Percentiles rank a stretch among this genome's conserved stretches.
These are phyloP conservation scores for Epizoanthus fatuus DNA, from an alignment of 92 coral and sea anemone genomes.

Conservation along the genomic window DNA sequence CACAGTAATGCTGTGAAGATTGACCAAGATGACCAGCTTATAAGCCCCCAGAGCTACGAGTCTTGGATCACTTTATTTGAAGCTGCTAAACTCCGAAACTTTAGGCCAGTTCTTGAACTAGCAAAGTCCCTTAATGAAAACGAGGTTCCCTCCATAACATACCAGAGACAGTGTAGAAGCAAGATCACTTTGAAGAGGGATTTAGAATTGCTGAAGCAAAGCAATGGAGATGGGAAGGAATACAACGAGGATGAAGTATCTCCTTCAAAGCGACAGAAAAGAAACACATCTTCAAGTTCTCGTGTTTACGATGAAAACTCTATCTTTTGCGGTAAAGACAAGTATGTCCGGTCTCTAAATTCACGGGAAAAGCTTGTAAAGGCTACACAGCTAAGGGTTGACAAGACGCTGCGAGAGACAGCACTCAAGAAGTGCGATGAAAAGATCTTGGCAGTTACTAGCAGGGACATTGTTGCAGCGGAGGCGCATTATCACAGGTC, in stretches of 20 bases:
- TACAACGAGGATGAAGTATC: slow-evolving; percentile 36
- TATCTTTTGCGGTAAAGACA: neutral
- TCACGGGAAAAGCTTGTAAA: neutral
- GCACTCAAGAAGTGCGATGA: slow-evolving; percentile 46
- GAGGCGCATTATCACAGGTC: slow-evolving; percentile 19
- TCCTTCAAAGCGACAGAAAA: slow-evolving; percentile 4
- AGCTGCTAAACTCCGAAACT: slow-evolving; percentile 1
- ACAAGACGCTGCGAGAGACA: slow-evolving; percentile 31
- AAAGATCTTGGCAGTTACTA: neutral
- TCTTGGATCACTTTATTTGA: slow-evolving; percentile 56
- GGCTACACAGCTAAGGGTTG: slow-evolving; percentile 24
- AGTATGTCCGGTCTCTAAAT: neutral
- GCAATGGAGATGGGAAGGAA: neutral
- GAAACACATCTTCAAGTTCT: slow-evolving; percentile 16
- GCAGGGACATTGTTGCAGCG: slow-evolving; percentile 52
- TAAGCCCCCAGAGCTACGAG: slow-evolving; percentile 51
- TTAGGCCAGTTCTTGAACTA: slow-evolving; percentile 33
- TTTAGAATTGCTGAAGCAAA: slow-evolving; percentile 5
- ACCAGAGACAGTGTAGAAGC: slow-evolving; percentile 61
- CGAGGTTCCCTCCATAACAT: slow-evolving; percentile 14
- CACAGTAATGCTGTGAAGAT: slow-evolving; percentile 16
- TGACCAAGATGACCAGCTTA: slow-evolving; percentile 40
- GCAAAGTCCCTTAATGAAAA: neutral
- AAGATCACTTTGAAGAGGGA: slow-evolving; percentile 57
- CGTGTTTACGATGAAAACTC: slow-evolving; percentile 17